Evolutionary conservation across 2,888 invertebrate genomes (phyloP), one percentile per base, ranked within the genome.

Genomic region (Orthosia cruda): DNA sequence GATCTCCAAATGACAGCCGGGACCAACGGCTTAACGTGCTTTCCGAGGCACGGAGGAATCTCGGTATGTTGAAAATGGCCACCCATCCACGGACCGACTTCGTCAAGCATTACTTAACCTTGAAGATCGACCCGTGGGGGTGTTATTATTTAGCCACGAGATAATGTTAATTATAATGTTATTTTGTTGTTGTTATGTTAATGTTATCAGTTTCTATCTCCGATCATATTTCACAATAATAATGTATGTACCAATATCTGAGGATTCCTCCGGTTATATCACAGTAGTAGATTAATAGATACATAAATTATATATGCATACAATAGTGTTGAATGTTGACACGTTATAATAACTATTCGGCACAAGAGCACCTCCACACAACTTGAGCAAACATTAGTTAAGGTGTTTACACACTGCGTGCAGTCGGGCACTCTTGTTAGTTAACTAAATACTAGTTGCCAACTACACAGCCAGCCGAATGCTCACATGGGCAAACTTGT

Each of bases 341-440:
- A 40, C 52, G 40, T 57, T 68, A 61, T 55, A 52, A 40, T 73
- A 62, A 62, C 49, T 23, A 69, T 74, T 62, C 40, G 20, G 52
- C 54, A 54, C 65, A 63, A 49, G 61, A 69, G 65, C 55, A 16
- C 55, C 52, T 32, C 57, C 20, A 45, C 49, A 62, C 32, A 47
- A 57, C 54, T 77, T 62, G n/a, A 77, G 58, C 71, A 76, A 74
- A 70, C 64, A 65, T 45, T 65, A 69, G 50, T 64, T 71, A 40
- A 67, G 76, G 57, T 75, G 76, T 66, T 76, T 64, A 72, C 65
- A 55, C 58, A 20, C 26, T 72, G 63, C 71, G 83, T 74, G 74
- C 71, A 71, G 68, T 52, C 63, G 61, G 62, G 74, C 67, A 70
- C 49, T 78, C 68, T 50, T 63, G 74, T 82, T 78, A 71, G 71